phyloP scores from a whole-genome alignment of 2,797 vertebrate species.

The Lacerta bilineata region DNA sequence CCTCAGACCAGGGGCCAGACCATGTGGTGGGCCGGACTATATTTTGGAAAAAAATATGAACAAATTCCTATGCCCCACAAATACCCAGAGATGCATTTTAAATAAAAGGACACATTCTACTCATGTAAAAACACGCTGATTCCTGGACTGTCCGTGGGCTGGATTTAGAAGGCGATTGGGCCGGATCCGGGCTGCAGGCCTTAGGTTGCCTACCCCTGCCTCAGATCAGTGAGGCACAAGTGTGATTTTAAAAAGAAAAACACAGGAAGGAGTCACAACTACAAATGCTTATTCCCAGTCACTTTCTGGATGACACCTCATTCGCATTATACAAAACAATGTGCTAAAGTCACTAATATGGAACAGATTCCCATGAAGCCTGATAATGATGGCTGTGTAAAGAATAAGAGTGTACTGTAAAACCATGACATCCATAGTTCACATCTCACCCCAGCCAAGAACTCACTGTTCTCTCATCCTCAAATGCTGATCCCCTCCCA shows the following conservation, averaged over 20 bases:
- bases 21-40: no score
- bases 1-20: no score
- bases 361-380: neutral
- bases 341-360: neutral
- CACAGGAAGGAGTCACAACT: neutral
- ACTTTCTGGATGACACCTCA: neutral
- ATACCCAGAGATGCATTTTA: no score
- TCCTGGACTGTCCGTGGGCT: no score
- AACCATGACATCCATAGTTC: neutral
- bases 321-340: neutral
- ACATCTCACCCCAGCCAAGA: neutral
- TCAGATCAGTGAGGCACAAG: neutral
- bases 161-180: no score
- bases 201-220: no score
- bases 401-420: neutral
- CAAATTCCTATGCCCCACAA: no score
- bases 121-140: no score
- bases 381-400: neutral
- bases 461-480: neutral
- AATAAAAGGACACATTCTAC: no score
- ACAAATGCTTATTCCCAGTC: no score
- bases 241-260: neutral
- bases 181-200: no score
- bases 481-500: neutral
- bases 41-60: no score